These are phyloP conservation scores for Druon quercuslanigerum DNA, from an alignment of 1,140 invertebrate genomes.

Conservation along the genomic window DNA sequence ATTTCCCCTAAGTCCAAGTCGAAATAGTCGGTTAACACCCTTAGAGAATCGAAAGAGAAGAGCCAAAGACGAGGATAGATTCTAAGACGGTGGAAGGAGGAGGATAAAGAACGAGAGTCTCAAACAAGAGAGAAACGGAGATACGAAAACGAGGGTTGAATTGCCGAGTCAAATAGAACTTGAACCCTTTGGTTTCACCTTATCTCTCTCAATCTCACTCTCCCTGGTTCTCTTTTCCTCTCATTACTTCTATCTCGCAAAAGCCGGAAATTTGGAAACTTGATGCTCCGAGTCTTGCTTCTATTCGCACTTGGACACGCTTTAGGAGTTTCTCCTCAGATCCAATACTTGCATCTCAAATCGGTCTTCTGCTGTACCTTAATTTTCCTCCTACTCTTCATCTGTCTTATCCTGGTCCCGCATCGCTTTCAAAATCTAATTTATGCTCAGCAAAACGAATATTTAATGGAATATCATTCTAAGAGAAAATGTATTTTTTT, in stretches of 20 bases:
- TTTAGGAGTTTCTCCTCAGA: conserved; percentile 9
- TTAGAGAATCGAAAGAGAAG: conserved; percentile 11
- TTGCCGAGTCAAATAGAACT: conserved; percentile 29
- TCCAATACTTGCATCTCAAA: conserved; percentile 1
- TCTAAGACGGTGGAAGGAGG: neutral
- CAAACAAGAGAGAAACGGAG: neutral
- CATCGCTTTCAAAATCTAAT: too few relatives aligned
- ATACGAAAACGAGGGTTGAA: conserved; percentile 23
- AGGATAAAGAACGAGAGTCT: neutral
- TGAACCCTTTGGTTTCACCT: conserved; percentile 5
- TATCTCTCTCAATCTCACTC: neutral
- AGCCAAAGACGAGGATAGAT: conserved; percentile 5
- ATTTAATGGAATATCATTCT: too few relatives aligned
- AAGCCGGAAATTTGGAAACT: conserved; percentile 30
- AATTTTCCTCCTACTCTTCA: neutral
- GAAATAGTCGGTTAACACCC: conserved; percentile 25
- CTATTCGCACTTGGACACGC: conserved; percentile 11
- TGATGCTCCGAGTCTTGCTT: conserved; percentile 7
- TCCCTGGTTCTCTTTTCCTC: neutral
- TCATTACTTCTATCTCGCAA: conserved; percentile 29
- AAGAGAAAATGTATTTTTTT: too few relatives aligned
- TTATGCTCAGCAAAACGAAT: too few relatives aligned
- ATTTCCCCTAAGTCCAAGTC: conserved; percentile 30
- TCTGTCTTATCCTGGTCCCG: too few relatives aligned
- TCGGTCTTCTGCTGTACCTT: neutral